These are phyloP conservation scores for Peromyscus eremicus DNA, from an alignment of 2,797 vertebrate species.

Conservation along the genomic window DNA sequence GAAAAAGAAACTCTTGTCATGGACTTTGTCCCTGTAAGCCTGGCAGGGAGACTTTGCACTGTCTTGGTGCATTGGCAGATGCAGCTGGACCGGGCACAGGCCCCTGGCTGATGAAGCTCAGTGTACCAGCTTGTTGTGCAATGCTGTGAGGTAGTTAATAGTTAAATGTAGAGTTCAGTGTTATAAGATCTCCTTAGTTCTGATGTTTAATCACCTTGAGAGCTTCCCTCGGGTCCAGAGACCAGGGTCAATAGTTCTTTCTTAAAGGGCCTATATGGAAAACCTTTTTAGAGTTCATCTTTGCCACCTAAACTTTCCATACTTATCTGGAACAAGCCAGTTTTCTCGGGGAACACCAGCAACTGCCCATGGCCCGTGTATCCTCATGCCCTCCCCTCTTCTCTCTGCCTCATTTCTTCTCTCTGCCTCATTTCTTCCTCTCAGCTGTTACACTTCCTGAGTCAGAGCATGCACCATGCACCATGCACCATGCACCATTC, in stretches of 20 bases:
- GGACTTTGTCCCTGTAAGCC: conserved; percentile 12
- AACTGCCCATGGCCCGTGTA: background rate
- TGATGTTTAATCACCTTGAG: background rate
- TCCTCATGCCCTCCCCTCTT: background rate
- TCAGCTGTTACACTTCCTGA: background rate
- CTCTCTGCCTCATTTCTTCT: background rate
- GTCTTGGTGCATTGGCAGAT: background rate
- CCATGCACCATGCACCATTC: background rate
- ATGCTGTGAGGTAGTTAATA: conserved; percentile 46
- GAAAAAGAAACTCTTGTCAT: background rate
- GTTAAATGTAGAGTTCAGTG: background rate
- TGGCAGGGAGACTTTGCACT: background rate
- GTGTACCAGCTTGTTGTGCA: background rate
- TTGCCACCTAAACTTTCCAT: background rate
- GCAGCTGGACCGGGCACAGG: background rate
- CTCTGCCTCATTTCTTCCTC: background rate
- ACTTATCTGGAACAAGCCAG: background rate
- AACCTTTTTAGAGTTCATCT: background rate
- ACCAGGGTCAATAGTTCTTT: background rate
- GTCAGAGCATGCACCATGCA: background rate
- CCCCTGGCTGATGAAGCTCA: background rate
- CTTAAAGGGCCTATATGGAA: background rate
- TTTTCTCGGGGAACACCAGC: background rate
- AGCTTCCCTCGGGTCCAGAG: background rate
- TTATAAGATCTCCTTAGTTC: background rate